Evolutionary conservation across 2,888 invertebrate genomes (phyloP).

Genomic region (Microctonus hyperodae): DNA sequence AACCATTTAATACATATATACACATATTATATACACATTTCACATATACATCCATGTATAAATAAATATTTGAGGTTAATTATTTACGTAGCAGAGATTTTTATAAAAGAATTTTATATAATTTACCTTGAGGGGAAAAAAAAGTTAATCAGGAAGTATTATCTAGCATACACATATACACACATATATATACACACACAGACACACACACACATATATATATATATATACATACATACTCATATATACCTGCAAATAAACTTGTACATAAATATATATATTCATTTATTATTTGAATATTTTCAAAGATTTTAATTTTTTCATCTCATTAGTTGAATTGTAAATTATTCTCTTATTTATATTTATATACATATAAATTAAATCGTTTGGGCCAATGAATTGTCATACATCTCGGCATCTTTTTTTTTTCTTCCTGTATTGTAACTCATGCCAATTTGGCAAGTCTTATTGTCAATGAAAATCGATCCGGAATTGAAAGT

Average conservation of each 20-base stretch:
- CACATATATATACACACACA: neutral
- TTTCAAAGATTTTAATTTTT: too few species aligned
- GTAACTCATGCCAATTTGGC: constrained; percentile 47
- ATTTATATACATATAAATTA: too few species aligned
- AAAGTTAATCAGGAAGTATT: neutral
- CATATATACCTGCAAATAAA: too few species aligned
- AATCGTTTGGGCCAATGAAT: neutral
- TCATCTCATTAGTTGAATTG: too few species aligned
- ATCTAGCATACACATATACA: neutral
- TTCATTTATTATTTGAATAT: too few species aligned
- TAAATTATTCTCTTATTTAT: too few species aligned
- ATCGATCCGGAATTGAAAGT: constrained; percentile 55
- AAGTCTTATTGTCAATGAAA: constrained; percentile 58
- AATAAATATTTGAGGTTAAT: neutral
- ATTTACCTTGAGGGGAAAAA: neutral
- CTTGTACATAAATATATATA: too few species aligned
- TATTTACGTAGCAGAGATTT: neutral
- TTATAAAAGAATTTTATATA: neutral
- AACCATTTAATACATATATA: neutral
- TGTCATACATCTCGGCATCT: neutral
- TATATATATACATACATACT: neutral
- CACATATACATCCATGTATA: neutral
- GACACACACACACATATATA: neutral
- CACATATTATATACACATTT: neutral
- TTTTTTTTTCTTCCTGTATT: constrained; percentile 6